Evolutionary conservation across 2,113 vertebrate genomes (phyloP).

Genomic region (Xiphorhynchus elegans): DNA sequence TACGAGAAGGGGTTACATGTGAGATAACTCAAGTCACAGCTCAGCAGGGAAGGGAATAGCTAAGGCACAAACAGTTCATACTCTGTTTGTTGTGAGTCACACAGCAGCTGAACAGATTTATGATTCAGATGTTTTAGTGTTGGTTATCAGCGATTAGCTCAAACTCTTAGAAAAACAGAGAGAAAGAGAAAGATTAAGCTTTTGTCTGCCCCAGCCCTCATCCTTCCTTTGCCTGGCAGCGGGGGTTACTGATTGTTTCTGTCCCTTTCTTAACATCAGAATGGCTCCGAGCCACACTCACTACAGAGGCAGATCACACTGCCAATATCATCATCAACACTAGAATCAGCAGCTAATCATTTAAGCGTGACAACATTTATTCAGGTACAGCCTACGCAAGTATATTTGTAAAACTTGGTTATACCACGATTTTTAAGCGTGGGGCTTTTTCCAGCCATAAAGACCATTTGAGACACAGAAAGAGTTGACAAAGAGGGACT

Average conservation of each 20-base stretch:
- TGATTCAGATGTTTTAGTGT: slow-evolving; percentile 28
- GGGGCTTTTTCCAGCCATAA: rapidly evolving
- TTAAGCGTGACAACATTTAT: not conserved
- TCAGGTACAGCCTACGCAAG: not conserved
- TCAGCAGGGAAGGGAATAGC: not conserved
- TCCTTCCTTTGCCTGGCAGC: slow-evolving; percentile 38
- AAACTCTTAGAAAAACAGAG: slow-evolving; percentile 31
- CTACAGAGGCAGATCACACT: not conserved
- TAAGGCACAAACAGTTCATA: not conserved
- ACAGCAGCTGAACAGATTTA: slow-evolving; percentile 27
- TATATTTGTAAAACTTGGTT: not conserved
- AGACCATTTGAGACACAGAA: not conserved
- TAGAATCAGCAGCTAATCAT: not conserved
- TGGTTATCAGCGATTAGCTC: slow-evolving; percentile 36
- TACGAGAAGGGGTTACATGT: not conserved
- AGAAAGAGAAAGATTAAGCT: slow-evolving; percentile 53
- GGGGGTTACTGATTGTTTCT: slow-evolving; percentile 33
- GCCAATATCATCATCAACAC: not conserved
- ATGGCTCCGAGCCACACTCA: not conserved
- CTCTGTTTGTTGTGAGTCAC: not conserved
- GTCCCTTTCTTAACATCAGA: slow-evolving; percentile 37
- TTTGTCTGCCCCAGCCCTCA: slow-evolving; percentile 31
- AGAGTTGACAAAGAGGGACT: not conserved
- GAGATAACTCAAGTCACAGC: not conserved
- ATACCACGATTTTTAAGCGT: not conserved